Conservation (phyloP, 64 coral and sea anemone genomes). For the Exaiptasia diaphana region DNA sequence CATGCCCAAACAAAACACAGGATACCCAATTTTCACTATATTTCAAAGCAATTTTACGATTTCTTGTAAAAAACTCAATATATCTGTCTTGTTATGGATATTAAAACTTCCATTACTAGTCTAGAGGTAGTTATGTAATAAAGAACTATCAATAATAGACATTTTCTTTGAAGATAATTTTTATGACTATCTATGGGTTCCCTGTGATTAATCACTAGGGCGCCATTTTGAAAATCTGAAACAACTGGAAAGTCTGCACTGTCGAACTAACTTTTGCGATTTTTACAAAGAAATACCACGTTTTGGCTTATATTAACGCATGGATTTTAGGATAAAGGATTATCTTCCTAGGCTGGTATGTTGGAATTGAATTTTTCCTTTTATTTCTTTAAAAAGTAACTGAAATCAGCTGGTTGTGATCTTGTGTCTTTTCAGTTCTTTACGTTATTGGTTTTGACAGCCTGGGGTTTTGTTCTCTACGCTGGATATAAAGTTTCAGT, state of each 20-base stretch:
- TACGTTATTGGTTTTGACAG: slow-evolving; percentile 54
- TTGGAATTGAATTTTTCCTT: not conserved
- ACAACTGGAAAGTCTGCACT: too few relatives aligned
- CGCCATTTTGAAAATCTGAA: too few relatives aligned
- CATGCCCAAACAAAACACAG: not conserved
- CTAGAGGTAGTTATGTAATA: not conserved
- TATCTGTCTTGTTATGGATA: not conserved
- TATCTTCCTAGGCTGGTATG: not conserved
- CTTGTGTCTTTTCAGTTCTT: slow-evolving; percentile 45
- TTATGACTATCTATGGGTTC: not conserved
- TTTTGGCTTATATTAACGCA: not conserved
- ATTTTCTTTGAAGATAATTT: not conserved
- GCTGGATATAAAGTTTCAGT: slow-evolving; percentile 76
- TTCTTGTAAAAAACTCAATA: not conserved
- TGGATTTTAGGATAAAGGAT: not conserved
- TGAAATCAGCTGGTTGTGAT: not conserved
- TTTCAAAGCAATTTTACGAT: not conserved
- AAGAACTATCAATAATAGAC: not conserved
- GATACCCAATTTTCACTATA: not conserved
- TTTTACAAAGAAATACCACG: not conserved
- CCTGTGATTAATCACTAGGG: not conserved
- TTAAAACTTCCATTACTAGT: not conserved
- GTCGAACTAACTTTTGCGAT: not conserved
- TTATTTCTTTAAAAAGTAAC: not conserved
- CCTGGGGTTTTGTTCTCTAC: slow-evolving; percentile 79